Evolutionary conservation across 1,140 invertebrate species (phyloP), one percentile per base, ranked within the genome.

Genomic region (Drosophila murphyi): DNA sequence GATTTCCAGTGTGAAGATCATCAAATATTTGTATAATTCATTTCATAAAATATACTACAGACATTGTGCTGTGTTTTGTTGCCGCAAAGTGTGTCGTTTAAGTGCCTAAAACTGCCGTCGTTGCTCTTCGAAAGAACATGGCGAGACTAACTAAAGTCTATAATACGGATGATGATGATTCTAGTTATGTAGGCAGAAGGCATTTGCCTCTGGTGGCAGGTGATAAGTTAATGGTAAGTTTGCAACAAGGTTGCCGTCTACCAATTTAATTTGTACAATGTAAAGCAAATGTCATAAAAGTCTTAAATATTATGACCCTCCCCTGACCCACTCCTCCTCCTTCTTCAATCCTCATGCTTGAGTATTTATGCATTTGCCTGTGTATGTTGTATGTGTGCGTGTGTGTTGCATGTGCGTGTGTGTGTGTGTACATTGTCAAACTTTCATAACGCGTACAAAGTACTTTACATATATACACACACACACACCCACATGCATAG

Each of bases 141-240:
- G 91, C 91, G 69, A 88, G 87, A 76, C 87, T 92, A 48, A 92
- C 91, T 70, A 89, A 90, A 74, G 91, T 92, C 57, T 92, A 83
- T 76, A 85, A 88, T 67, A 85, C 87, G 54, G 91, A 92, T 56
- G 91, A 92, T 61, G 79, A 92, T 69, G 91, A 92, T 61, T 80
- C 80, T 57, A 72, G 68, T 76, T 82, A 83, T 70, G 82, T 92
- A 56, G 91, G 89, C 41, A 76, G 90, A 32, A 86, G 91, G 67
- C 88, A 92, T 82, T 81, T 92, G 67, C 91, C 91, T 51, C 57
- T 92, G 52, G 77, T 86, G 41, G 89, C 91, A 72, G 91, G 91
- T 45, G 87, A 91, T 80, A 89, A 91, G 73, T 60, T 92, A 71
- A 91, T 92, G 83, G 91, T 92, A 48, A 86, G 80, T 72, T 43